Evolutionary conservation across 2,888 invertebrate genomes (phyloP).

Genomic region (Prenolepis imparis): DNA sequence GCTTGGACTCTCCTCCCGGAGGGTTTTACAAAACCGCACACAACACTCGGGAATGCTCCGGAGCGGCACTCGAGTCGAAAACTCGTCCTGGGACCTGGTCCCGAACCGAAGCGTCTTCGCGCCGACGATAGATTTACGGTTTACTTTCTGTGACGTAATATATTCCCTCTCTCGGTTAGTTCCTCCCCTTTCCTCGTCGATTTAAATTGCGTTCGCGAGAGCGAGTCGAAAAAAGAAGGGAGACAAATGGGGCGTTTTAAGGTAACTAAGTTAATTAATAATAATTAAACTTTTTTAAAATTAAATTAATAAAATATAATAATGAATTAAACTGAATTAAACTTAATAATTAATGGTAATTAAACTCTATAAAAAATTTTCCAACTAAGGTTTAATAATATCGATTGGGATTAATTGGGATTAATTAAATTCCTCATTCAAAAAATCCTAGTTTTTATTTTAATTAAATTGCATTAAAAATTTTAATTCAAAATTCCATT

Average conservation of each 20-base stretch:
- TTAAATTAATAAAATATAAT: too few species aligned
- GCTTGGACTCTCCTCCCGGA: constrained; percentile 59
- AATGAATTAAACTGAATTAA: too few species aligned
- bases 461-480: background rate
- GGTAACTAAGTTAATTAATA: too few species aligned
- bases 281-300: too few species aligned
- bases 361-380: too few species aligned
- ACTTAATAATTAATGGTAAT: too few species aligned
- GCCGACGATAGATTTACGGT: constrained; percentile 59
- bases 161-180: constrained; percentile 22
- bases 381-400: too few species aligned
- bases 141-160: constrained; percentile 57
- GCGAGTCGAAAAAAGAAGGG: background rate
- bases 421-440: background rate
- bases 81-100: background rate
- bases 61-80: constrained; percentile 22
- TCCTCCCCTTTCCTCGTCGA: background rate
- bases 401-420: too few species aligned
- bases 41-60: constrained; percentile 8
- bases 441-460: background rate
- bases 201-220: constrained; percentile 10
- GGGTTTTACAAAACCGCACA: constrained; percentile 21
- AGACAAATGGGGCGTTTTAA: too few species aligned
- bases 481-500: too few species aligned
- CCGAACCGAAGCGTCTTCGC: background rate